Evolutionary conservation across 2,888 invertebrate genomes (phyloP).

Genomic region (Agonum fuliginosum): DNA sequence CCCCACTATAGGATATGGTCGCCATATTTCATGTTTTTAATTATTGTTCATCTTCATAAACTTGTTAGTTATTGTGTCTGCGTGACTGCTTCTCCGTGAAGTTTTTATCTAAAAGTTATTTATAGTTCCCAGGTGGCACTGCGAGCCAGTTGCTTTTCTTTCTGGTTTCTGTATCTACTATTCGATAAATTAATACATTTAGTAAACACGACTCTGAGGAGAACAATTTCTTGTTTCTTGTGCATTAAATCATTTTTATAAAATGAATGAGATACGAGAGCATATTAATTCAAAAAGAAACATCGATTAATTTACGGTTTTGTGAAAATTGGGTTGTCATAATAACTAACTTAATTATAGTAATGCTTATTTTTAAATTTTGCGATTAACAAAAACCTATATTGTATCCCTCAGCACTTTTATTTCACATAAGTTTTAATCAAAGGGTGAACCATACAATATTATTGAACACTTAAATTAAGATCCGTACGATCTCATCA

Average conservation of each 20-base stretch:
- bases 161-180: constrained; percentile 8
- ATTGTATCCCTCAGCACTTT: too few relatives aligned
- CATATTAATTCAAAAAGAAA: too few relatives aligned
- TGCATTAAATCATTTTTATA: constrained; percentile 5
- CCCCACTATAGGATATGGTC: constrained; percentile 49
- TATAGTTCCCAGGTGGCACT: constrained; percentile 55
- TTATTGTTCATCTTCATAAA: constrained; percentile 60
- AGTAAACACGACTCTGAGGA: constrained; percentile 22
- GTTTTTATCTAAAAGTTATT: constrained; percentile 57
- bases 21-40: constrained; percentile 59
- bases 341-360: too few relatives aligned
- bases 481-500: too few relatives aligned
- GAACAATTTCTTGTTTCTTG: neutral
- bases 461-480: too few relatives aligned
- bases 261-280: too few relatives aligned
- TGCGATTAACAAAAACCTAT: too few relatives aligned
- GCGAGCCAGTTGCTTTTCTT: constrained; percentile 26
- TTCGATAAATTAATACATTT: constrained; percentile 48
- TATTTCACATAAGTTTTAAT: too few relatives aligned
- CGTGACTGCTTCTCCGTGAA: constrained; percentile 56
- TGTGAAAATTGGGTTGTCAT: too few relatives aligned
- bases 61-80: constrained; percentile 60
- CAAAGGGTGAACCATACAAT: too few relatives aligned
- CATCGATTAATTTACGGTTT: too few relatives aligned
- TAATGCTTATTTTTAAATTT: too few relatives aligned